Evolutionary conservation across 30 jellyfish, hydroid and myxozoan genomes (phyloP).

Genomic region (Catostylus mosaicus): DNA sequence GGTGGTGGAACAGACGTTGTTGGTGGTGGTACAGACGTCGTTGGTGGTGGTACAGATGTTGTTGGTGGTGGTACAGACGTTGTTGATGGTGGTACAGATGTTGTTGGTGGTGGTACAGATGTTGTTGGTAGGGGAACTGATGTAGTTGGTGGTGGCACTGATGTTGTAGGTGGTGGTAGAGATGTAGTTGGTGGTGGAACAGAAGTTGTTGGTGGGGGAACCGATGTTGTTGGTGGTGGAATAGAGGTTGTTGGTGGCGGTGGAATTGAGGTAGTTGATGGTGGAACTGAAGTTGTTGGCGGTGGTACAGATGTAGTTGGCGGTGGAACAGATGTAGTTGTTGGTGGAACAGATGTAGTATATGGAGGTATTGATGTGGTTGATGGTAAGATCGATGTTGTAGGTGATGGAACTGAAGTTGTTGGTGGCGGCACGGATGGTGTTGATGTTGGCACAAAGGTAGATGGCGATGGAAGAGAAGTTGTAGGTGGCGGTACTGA

Average conservation of each 20-base stretch:
- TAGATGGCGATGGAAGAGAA: not conserved
- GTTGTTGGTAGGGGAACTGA: conserved; percentile 7
- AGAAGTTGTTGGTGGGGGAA: not conserved
- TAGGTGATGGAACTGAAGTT: not conserved
- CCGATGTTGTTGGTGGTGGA: conserved; percentile 3
- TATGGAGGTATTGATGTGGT: conserved; percentile 16
- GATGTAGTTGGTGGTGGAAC: conserved; percentile 12
- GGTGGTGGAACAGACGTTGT: not conserved
- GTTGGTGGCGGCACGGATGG: not conserved
- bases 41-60: conserved; percentile 11
- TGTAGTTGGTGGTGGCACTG: conserved; percentile 24
- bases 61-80: conserved; percentile 10
- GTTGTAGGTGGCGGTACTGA: not conserved
- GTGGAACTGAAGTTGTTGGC: not conserved
- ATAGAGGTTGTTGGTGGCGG: conserved; percentile 20
- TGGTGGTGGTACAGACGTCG: conserved; percentile 12
- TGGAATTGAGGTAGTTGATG: not conserved
- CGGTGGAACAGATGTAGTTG: conserved; percentile 23
- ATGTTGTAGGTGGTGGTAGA: not conserved
- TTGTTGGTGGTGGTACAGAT: conserved; percentile 1
- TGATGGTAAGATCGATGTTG: not conserved
- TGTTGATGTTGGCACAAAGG: not conserved
- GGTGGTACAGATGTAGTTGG: conserved; percentile 7
- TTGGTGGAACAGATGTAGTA: conserved; percentile 4
- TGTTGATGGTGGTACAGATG: conserved; percentile 15